Conservation (phyloP, 2,888 invertebrate species). For the Fragum sueziense region DNA sequence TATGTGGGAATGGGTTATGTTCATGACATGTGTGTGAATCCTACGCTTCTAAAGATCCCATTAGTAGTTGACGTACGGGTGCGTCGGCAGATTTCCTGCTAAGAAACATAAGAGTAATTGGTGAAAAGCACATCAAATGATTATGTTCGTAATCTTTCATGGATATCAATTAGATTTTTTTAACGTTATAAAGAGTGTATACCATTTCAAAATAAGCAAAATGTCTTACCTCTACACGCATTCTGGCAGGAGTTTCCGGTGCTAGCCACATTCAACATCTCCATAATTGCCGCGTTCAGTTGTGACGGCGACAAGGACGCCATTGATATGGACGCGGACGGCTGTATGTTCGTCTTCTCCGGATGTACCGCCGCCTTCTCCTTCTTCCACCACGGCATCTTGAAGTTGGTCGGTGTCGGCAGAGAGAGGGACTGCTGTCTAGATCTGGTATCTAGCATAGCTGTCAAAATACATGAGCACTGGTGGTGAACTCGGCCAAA, state of each 20-base stretch:
- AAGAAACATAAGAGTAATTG: too few relatives aligned
- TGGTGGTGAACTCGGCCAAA: too few relatives aligned
- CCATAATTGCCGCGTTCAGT: conserved; percentile 71
- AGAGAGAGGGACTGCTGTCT: not conserved
- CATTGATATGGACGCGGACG: conserved; percentile 60
- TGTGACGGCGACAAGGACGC: conserved; percentile 71
- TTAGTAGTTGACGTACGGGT: too few relatives aligned
- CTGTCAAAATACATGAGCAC: not conserved
- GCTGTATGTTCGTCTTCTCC: conserved; percentile 27
- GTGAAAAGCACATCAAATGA: too few relatives aligned
- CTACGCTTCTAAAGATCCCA: too few relatives aligned
- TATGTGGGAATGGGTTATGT: too few relatives aligned
- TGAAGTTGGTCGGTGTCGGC: conserved; percentile 1
- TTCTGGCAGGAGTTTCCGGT: conserved; percentile 64
- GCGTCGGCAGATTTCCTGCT: too few relatives aligned
- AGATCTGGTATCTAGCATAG: not conserved
- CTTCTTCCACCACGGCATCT: conserved; percentile 52
- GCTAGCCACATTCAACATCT: conserved; percentile 69
- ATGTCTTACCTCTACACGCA: conserved; percentile 70
- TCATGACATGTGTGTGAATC: too few relatives aligned
- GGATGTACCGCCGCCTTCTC: conserved; percentile 30
- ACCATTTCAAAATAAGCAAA: not conserved
- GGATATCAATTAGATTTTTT: too few relatives aligned
- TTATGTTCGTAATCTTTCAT: too few relatives aligned
- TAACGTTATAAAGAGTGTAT: too few relatives aligned